Evolutionary conservation across 2,888 invertebrate species (phyloP).

Genomic region (Hipparchia sbordonii): DNA sequence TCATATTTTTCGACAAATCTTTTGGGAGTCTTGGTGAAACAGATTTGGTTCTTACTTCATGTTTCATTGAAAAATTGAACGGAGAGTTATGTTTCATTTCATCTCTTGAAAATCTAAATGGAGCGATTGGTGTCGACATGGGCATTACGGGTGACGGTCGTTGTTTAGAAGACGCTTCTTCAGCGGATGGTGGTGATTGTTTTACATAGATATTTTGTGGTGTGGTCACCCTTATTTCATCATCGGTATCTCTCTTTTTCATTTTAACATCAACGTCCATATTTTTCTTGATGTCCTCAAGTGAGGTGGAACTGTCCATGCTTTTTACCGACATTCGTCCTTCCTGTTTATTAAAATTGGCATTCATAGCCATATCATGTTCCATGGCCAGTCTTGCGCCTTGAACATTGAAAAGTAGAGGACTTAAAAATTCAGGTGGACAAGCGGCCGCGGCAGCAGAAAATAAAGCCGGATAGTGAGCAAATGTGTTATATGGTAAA

Average conservation of each 20-base stretch:
- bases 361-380: constrained; percentile 78
- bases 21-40: constrained; percentile 61
- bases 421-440: constrained; percentile 85
- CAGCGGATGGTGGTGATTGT: constrained; percentile 86
- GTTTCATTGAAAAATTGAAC: constrained; percentile 65
- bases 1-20: constrained; percentile 64
- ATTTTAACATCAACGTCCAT: constrained; percentile 65
- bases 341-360: constrained; percentile 79
- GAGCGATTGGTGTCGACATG: constrained; percentile 62
- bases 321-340: constrained; percentile 73
- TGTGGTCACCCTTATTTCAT: constrained; percentile 80
- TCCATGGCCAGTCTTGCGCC: constrained; percentile 77
- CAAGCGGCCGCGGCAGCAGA: constrained; percentile 76
- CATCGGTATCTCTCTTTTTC: constrained; percentile 58
- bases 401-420: constrained; percentile 85
- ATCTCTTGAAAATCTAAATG: constrained; percentile 64
- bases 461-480: constrained; percentile 82
- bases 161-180: constrained; percentile 85
- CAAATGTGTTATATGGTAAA: constrained; percentile 86
- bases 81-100: constrained; percentile 68
- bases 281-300: constrained; percentile 68
- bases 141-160: constrained; percentile 87
- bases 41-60: constrained; percentile 57
- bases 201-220: constrained; percentile 73
- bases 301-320: constrained; percentile 70